Evolutionary conservation across 2,888 invertebrate genomes (phyloP).

Genomic region (Drosophila subsilvestris): DNA sequence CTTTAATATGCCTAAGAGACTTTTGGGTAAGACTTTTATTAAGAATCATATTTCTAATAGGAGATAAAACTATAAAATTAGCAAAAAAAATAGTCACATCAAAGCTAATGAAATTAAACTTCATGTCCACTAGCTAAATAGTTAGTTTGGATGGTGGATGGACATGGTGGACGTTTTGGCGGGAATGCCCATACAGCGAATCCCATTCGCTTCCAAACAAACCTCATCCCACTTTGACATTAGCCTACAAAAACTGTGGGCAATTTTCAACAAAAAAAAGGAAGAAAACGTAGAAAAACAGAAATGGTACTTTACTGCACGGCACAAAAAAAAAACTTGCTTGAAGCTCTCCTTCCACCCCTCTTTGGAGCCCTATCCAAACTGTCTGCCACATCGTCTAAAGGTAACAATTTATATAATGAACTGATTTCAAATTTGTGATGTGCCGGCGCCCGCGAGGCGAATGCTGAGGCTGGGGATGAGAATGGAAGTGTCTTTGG

Average conservation of each 20-base stretch:
- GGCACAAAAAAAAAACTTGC: conserved; percentile 28
- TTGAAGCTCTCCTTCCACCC: conserved; percentile 38
- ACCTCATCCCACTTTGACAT: conserved; percentile 71
- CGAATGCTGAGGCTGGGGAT: conserved; percentile 42
- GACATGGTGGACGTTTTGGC: no score
- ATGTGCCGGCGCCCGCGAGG: conserved; percentile 44
- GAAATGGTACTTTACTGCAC: conserved; percentile 56
- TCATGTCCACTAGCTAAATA: no score
- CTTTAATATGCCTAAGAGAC: no score
- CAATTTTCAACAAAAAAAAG: conserved; percentile 61
- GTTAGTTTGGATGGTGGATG: no score
- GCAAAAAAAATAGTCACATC: no score
- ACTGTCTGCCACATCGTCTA: conserved; percentile 73
- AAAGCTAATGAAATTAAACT: no score
- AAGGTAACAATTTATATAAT: conserved; percentile 78
- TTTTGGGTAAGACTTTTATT: no score
- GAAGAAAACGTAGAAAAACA: conserved; percentile 23
- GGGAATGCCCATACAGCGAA: conserved; percentile 18
- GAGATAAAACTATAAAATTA: no score
- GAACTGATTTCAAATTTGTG: conserved; percentile 79
- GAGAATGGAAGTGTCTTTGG: conserved; percentile 53
- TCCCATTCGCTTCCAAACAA: conserved; percentile 11
- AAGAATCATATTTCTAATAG: no score
- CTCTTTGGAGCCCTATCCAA: conserved; percentile 5
- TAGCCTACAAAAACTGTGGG: conserved; percentile 73